Evolutionary conservation across 2,113 vertebrate genomes (phyloP).

Genomic region (Vireo altiloquus): DNA sequence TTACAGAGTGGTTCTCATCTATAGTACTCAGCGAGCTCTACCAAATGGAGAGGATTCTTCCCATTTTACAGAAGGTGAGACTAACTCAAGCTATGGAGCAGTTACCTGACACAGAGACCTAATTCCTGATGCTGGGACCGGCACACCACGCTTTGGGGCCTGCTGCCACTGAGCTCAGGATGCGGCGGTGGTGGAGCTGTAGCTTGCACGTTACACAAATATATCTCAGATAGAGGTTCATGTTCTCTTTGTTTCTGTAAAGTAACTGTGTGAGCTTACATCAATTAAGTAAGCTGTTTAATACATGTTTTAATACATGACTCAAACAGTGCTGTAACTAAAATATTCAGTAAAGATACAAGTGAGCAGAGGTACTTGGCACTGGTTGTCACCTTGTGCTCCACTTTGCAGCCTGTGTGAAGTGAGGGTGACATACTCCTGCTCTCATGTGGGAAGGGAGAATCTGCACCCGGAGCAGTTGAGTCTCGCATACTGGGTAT

Average conservation of each 20-base stretch:
- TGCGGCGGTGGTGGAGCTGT: not conserved
- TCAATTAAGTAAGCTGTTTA: not conserved
- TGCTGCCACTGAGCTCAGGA: not conserved
- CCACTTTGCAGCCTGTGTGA: not conserved
- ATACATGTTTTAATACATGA: not conserved
- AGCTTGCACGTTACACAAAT: not conserved
- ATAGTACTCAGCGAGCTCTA: not conserved
- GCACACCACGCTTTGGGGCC: rapidly evolving
- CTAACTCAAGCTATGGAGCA: not conserved
- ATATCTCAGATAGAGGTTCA: not conserved
- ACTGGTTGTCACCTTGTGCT: not conserved
- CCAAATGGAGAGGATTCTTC: not conserved
- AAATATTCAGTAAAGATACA: not conserved
- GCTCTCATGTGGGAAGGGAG: not conserved
- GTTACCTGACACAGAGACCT: not conserved
- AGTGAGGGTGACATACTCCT: not conserved
- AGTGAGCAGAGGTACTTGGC: not conserved
- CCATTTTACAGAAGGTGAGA: not conserved
- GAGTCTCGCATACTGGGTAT: not conserved
- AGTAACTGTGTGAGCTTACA: not conserved
- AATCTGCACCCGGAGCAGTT: not conserved
- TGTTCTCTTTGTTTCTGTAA: not conserved
- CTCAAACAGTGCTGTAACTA: not conserved
- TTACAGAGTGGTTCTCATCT: not conserved
- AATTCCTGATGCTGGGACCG: not conserved